Evolutionary conservation across 2,888 invertebrate genomes (phyloP).

Genomic region (Drosophila pseudotalamancana): DNA sequence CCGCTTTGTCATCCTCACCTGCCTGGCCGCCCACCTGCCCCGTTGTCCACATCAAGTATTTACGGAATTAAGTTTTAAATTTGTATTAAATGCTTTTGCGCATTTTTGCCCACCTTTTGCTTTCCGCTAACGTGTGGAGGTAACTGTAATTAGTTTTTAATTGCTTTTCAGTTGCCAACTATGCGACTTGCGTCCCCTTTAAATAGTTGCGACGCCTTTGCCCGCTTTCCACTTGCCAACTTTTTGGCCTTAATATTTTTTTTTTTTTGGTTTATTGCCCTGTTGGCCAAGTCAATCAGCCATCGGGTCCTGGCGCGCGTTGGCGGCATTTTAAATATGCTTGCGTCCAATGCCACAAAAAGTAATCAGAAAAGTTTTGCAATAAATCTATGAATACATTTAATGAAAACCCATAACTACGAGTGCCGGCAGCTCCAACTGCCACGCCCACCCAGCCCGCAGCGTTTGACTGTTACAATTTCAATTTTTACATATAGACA

Average conservation of each 20-base stretch:
- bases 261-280: slow-evolving; percentile 3
- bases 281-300: slow-evolving; percentile 63
- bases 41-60: slow-evolving; percentile 57
- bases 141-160: slow-evolving; percentile 77
- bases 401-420: slow-evolving; percentile 55
- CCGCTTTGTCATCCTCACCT: slow-evolving; percentile 57
- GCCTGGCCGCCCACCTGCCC: slow-evolving; percentile 7
- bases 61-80: slow-evolving; percentile 79
- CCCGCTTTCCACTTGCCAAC: slow-evolving; percentile 24
- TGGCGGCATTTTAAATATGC: slow-evolving; percentile 47
- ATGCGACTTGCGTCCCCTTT: slow-evolving; percentile 36
- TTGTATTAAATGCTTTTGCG: slow-evolving; percentile 75
- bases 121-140: slow-evolving; percentile 24
- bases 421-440: neutral
- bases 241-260: slow-evolving; percentile 29
- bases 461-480: slow-evolving; percentile 35
- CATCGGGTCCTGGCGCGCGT: slow-evolving; percentile 26
- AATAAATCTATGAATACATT: slow-evolving; percentile 72
- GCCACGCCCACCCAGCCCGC: slow-evolving; percentile 9
- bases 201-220: slow-evolving; percentile 64
- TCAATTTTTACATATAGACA: slow-evolving; percentile 36
- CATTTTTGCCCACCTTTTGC: slow-evolving; percentile 47
- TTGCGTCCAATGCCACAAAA: slow-evolving; percentile 40
- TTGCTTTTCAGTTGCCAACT: slow-evolving; percentile 72
- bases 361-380: slow-evolving; percentile 75